These are phyloP conservation scores for Lagopus muta DNA, from an alignment of 2,113 vertebrate species.

Conservation along the genomic window DNA sequence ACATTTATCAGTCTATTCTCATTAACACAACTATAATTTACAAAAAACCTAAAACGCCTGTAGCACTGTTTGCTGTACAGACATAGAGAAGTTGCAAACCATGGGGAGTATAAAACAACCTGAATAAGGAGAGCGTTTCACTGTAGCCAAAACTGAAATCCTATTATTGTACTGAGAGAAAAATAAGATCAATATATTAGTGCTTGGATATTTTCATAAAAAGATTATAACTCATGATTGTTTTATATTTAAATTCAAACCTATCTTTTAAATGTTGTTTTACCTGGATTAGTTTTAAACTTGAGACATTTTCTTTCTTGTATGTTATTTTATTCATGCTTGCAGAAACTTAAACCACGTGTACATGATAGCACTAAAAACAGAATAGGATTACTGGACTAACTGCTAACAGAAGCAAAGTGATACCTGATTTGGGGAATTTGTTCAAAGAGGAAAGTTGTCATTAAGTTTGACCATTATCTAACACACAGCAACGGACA, in stretches of 20 bases:
- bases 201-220: not conserved
- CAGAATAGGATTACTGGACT: not conserved
- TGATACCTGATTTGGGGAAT: not conserved
- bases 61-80: slow-evolving; percentile 56
- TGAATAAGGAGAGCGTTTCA: slow-evolving; percentile 8
- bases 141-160: not conserved
- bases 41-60: slow-evolving; percentile 60
- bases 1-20: slow-evolving; percentile 74
- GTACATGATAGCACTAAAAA: not conserved
- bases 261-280: not conserved
- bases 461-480: not conserved
- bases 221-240: not conserved
- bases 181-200: not conserved
- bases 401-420: not conserved
- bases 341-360: not conserved
- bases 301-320: not conserved
- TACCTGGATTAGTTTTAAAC: not conserved
- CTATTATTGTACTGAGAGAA: not conserved
- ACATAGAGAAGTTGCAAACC: slow-evolving; percentile 36
- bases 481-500: not conserved
- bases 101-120: not conserved
- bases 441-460: not conserved
- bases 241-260: not conserved
- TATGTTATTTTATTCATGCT: not conserved
- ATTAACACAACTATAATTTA: slow-evolving; percentile 73